Evolutionary conservation across 2,113 vertebrate species (phyloP).

Genomic region (Myotis davidii): DNA sequence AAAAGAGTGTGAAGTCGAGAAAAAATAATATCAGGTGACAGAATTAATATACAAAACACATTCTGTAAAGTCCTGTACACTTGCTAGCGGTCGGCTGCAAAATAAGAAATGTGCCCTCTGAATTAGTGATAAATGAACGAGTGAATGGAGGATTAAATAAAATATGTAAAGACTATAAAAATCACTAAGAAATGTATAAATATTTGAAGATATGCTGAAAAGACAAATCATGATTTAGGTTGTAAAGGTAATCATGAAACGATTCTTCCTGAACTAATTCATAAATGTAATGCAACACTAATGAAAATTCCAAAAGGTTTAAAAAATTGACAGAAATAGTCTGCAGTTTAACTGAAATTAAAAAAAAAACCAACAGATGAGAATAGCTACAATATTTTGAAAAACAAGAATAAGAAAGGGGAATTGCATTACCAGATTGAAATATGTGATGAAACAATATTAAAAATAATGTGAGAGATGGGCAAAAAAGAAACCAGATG

Average conservation of each 20-base stretch:
- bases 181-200: neutral
- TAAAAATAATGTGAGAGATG: neutral
- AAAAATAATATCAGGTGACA: constrained; percentile 2
- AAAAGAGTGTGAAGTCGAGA: neutral
- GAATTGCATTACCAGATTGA: neutral
- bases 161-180: constrained; percentile 1
- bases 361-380: neutral
- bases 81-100: neutral
- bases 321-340: constrained; percentile 6
- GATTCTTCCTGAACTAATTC: constrained; percentile 29
- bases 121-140: neutral
- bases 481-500: neutral
- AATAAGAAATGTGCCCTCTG: neutral
- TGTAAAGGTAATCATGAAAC: constrained; percentile 37
- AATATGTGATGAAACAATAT: neutral
- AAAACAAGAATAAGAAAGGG: neutral
- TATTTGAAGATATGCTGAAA: neutral
- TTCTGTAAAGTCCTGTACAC: neutral
- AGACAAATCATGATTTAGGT: neutral
- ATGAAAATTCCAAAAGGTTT: constrained; percentile 21
- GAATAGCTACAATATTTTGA: neutral
- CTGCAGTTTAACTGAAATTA: neutral
- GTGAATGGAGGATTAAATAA: neutral
- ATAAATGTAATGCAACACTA: neutral
- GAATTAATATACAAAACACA: neutral